Evolutionary conservation across 2,888 invertebrate species (phyloP).

Genomic region (Calliopum simillimum): DNA sequence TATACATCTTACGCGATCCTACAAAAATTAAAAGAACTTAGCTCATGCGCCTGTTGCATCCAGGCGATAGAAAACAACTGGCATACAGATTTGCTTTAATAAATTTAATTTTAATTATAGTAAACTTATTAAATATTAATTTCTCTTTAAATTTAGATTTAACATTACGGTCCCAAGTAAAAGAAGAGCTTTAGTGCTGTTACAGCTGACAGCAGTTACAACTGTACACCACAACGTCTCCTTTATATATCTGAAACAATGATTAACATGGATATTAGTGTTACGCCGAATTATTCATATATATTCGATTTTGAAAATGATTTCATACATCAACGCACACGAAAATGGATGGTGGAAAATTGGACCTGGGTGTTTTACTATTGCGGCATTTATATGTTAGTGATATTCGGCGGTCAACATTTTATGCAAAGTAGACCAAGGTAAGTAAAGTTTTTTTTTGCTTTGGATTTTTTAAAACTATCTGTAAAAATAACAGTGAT

Average conservation of each 20-base stretch:
- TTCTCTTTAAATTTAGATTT: too few relatives aligned
- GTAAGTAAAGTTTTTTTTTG: slow-evolving; percentile 66
- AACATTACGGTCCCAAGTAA: not conserved
- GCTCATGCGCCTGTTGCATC: too few relatives aligned
- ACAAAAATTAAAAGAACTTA: too few relatives aligned
- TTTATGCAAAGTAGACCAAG: slow-evolving; percentile 93
- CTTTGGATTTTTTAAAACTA: not conserved
- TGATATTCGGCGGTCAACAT: slow-evolving; percentile 93
- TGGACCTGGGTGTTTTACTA: slow-evolving; percentile 94
- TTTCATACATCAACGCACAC: slow-evolving; percentile 89
- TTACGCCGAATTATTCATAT: slow-evolving; percentile 91
- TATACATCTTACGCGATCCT: too few relatives aligned
- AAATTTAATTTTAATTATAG: too few relatives aligned
- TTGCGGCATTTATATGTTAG: slow-evolving; percentile 89
- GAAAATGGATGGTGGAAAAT: slow-evolving; percentile 95
- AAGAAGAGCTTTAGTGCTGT: not conserved
- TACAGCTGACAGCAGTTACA: not conserved
- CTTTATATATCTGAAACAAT: slow-evolving; percentile 40
- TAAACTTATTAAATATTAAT: too few relatives aligned
- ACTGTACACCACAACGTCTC: not conserved
- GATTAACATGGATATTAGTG: slow-evolving; percentile 70
- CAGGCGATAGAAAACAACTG: too few relatives aligned
- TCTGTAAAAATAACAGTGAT: not conserved
- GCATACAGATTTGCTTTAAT: too few relatives aligned
- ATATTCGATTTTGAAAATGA: slow-evolving; percentile 95